phyloP scores from a whole-genome alignment of 2,797 vertebrate species.

The Spondyliosoma cantharus region DNA sequence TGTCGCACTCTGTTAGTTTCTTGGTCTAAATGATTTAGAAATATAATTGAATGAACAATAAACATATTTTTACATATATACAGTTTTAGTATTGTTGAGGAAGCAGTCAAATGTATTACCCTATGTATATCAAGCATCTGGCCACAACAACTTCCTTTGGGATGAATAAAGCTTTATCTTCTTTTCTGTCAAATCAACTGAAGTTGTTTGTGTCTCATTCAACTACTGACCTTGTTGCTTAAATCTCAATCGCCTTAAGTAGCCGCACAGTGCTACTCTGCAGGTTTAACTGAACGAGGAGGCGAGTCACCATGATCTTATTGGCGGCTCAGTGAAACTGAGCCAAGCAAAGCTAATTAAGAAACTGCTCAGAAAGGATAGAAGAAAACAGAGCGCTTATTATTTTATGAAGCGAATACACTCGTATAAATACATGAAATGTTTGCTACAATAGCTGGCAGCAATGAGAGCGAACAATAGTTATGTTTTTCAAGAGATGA shows the following conservation, averaged over 20 bases:
- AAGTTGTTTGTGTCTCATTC: conserved; percentile 17
- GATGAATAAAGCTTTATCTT: conserved; percentile 7
- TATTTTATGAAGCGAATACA: no score
- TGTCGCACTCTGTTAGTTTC: not conserved
- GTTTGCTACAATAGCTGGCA: not conserved
- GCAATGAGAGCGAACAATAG: not conserved
- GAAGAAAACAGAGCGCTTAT: not conserved
- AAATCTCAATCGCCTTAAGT: conserved; percentile 54
- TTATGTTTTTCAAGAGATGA: conserved; percentile 14
- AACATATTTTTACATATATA: not conserved
- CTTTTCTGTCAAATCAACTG: not conserved
- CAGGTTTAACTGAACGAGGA: conserved; percentile 40
- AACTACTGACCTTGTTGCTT: conserved; percentile 49
- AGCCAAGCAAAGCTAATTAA: conserved; percentile 55
- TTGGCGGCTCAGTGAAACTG: conserved; percentile 50
- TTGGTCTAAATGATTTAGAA: not conserved
- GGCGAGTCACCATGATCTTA: conserved; percentile 44
- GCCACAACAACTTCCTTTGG: not conserved
- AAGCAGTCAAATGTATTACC: not conserved
- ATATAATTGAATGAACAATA: not conserved
- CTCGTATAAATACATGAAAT: not conserved
- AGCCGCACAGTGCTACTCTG: conserved; percentile 24
- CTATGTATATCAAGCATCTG: not conserved
- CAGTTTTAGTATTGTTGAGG: not conserved
- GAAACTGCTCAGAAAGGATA: conserved; percentile 12